Evolutionary conservation across 1,140 invertebrate genomes (phyloP).

Genomic region (Drosophila equinoxialis): DNA sequence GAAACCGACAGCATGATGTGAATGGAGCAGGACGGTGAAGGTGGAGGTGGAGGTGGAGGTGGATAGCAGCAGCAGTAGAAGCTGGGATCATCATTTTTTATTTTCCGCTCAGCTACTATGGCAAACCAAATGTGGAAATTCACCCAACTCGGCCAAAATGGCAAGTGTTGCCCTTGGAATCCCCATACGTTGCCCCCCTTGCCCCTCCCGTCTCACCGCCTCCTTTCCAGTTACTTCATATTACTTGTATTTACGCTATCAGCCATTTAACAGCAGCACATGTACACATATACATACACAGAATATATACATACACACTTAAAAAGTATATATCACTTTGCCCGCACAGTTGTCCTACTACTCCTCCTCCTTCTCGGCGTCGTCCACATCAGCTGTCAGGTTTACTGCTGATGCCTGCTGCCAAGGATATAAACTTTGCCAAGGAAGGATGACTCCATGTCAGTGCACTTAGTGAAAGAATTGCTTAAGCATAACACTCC

Average conservation of each 20-base stretch:
- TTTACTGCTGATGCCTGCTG: slow-evolving; percentile 73
- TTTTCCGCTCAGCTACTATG: slow-evolving; percentile 71
- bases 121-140: slow-evolving; percentile 63
- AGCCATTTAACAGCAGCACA: slow-evolving; percentile 64
- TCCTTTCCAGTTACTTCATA: neutral
- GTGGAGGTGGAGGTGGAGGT: neutral
- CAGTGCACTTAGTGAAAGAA: neutral
- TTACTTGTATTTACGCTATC: slow-evolving; percentile 77
- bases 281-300: slow-evolving; percentile 3
- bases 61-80: slow-evolving; percentile 8
- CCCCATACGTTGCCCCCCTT: neutral
- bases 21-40: neutral
- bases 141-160: slow-evolving; percentile 54
- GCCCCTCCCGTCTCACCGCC: too few relatives aligned
- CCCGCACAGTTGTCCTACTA: slow-evolving; percentile 8
- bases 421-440: slow-evolving; percentile 69
- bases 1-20: neutral
- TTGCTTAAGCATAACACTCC: neutral
- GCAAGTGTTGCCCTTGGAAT: slow-evolving; percentile 32
- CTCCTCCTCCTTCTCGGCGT: slow-evolving; percentile 28
- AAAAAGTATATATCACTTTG: slow-evolving; percentile 19
- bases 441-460: neutral
- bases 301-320: too few relatives aligned
- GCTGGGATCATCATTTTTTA: slow-evolving; percentile 82
- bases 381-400: slow-evolving; percentile 68